Evolutionary conservation across 1,140 invertebrate genomes (phyloP).

Genomic region (Zaprionus nigranus): DNA sequence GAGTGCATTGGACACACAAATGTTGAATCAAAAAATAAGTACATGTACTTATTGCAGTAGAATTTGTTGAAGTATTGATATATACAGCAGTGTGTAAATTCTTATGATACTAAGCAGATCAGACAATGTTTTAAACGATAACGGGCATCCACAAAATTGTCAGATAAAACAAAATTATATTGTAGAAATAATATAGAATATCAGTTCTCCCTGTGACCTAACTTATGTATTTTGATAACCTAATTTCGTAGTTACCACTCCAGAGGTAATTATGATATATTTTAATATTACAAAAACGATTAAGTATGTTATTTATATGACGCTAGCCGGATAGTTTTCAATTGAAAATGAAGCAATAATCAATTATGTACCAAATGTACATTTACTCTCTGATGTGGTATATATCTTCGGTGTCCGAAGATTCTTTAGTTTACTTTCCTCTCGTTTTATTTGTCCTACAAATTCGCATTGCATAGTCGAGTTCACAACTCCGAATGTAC

Average conservation of each 20-base stretch:
- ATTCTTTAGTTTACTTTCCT: not conserved
- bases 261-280: not conserved
- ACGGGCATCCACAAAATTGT: constrained; percentile 5
- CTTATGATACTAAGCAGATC: constrained; percentile 20
- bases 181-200: not conserved
- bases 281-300: not conserved
- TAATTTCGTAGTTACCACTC: not conserved
- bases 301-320: not conserved
- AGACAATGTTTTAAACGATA: constrained; percentile 16
- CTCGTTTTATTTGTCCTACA: not conserved
- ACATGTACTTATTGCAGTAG: constrained; percentile 10
- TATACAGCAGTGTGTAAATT: constrained; percentile 31
- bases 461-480: not conserved
- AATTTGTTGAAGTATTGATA: constrained; percentile 16
- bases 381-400: not conserved
- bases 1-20: constrained; percentile 6
- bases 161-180: constrained; percentile 10
- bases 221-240: not conserved
- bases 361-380: not conserved
- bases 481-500: not conserved
- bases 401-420: constrained; percentile 2
- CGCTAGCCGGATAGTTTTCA: not conserved
- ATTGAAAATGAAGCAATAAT: not conserved
- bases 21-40: constrained; percentile 2
- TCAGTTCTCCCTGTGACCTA: not conserved